These are phyloP conservation scores for Calephelis perditalis DNA, from an alignment of 2,888 invertebrate species.

Conservation along the genomic window DNA sequence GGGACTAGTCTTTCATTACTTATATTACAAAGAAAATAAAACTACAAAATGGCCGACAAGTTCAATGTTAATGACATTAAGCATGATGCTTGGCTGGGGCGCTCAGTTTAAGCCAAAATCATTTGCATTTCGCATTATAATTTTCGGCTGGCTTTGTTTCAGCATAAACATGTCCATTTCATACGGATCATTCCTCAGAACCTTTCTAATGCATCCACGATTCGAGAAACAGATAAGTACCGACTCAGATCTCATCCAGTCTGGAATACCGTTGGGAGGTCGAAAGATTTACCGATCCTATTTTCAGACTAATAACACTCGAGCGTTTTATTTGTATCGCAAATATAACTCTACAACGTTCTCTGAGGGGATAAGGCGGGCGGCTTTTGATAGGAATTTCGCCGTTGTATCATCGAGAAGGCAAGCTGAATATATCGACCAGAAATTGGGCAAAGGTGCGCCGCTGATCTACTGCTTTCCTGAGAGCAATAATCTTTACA, in stretches of 20 bases:
- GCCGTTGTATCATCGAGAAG: slow-evolving; percentile 64
- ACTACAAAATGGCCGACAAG: slow-evolving; percentile 67
- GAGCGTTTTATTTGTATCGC: slow-evolving; percentile 68
- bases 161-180: slow-evolving; percentile 71
- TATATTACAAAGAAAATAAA: slow-evolving; percentile 54
- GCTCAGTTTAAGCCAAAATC: slow-evolving; percentile 58
- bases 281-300: slow-evolving; percentile 69
- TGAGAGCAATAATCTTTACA: slow-evolving; percentile 65
- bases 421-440: slow-evolving; percentile 67
- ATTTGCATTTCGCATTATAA: slow-evolving; percentile 58
- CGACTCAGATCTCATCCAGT: slow-evolving; percentile 63
- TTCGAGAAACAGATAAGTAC: slow-evolving; percentile 71
- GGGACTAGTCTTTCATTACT: slow-evolving; percentile 58
- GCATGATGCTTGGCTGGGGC: slow-evolving; percentile 70
- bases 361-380: slow-evolving; percentile 56
- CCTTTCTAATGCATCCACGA: slow-evolving; percentile 72
- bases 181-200: slow-evolving; percentile 71
- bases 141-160: slow-evolving; percentile 68
- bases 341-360: slow-evolving; percentile 65
- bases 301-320: slow-evolving; percentile 69
- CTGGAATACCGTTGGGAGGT: slow-evolving; percentile 63
- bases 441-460: slow-evolving; percentile 61
- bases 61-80: slow-evolving; percentile 64
- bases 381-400: slow-evolving; percentile 59
- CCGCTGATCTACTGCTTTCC: slow-evolving; percentile 65